These are phyloP conservation scores for Spodoptera picta DNA, from an alignment of 2,888 invertebrate species.

Conservation along the genomic window DNA sequence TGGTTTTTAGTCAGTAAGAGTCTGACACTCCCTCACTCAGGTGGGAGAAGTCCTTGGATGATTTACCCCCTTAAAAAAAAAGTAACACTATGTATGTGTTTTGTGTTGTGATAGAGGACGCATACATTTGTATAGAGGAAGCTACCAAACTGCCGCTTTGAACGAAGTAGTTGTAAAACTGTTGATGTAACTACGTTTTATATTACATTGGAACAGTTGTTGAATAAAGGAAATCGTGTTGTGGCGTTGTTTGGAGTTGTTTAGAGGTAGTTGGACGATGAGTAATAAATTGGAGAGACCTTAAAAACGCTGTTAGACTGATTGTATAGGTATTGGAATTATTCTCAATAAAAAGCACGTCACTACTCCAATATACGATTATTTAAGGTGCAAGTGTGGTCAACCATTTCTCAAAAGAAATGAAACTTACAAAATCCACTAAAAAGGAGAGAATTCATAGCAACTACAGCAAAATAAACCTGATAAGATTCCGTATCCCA, in stretches of 20 bases:
- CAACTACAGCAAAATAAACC: constrained; percentile 23
- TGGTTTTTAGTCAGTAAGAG: too few species aligned
- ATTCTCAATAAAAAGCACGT: too few species aligned
- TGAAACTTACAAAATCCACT: neutral
- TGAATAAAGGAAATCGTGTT: constrained; percentile 2
- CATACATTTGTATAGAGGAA: constrained; percentile 48
- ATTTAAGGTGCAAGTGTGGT: too few species aligned
- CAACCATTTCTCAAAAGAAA: neutral
- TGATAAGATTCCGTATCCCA: constrained; percentile 13
- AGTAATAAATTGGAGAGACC: too few species aligned
- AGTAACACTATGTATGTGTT: constrained; percentile 8
- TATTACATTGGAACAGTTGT: neutral
- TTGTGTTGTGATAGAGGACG: constrained; percentile 52
- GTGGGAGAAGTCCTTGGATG: too few species aligned
- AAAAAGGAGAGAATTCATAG: neutral
- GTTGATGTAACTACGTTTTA: constrained; percentile 23
- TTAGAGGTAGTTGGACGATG: too few species aligned
- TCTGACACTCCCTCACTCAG: too few species aligned
- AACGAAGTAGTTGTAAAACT: constrained; percentile 35
- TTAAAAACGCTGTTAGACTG: too few species aligned
- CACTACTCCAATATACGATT: too few species aligned
- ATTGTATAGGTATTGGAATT: too few species aligned
- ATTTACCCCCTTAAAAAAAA: too few species aligned
- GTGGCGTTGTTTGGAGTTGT: neutral
- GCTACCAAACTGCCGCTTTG: constrained; percentile 34